These are phyloP conservation scores for Centropristis striata DNA, from an alignment of 2,113 vertebrate species.

Conservation along the genomic window DNA sequence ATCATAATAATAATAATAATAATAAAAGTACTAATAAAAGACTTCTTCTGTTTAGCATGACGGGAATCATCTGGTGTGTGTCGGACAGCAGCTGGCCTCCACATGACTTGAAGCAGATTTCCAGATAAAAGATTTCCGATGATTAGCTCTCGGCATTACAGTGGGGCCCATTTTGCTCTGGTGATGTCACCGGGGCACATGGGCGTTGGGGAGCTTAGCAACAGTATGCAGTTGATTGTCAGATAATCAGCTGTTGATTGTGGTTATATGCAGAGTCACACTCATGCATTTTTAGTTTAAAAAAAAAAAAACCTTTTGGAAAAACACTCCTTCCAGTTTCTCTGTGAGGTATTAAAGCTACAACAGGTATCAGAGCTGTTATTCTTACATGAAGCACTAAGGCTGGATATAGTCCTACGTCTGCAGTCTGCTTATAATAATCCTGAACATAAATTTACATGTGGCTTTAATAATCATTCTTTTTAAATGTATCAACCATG, in stretches of 20 bases:
- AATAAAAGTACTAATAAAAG: slow-evolving; percentile 3
- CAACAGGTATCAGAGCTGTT: slow-evolving; percentile 41
- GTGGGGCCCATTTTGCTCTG: slow-evolving; percentile 21
- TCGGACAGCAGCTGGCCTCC: slow-evolving; percentile 54
- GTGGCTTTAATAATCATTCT: slow-evolving; percentile 46
- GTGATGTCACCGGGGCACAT: slow-evolving; percentile 22
- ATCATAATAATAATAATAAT: neutral
- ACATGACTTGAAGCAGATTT: slow-evolving; percentile 45
- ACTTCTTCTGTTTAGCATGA: slow-evolving; percentile 9
- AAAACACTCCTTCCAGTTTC: slow-evolving; percentile 30
- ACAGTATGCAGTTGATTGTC: neutral
- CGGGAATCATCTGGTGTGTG: slow-evolving; percentile 51
- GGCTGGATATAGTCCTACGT: slow-evolving; percentile 35
- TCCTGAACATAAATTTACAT: slow-evolving; percentile 65
- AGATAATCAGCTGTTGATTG: slow-evolving; percentile 2
- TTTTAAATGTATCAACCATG: slow-evolving; percentile 41
- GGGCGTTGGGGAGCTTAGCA: neutral
- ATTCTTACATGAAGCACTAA: slow-evolving; percentile 35
- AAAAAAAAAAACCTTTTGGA: neutral
- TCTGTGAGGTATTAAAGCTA: slow-evolving; percentile 59
- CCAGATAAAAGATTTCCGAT: slow-evolving; percentile 23
- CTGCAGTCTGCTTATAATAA: slow-evolving; percentile 52
- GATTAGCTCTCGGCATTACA: slow-evolving; percentile 22
- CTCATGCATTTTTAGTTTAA: neutral
- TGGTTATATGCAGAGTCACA: neutral